Evolutionary conservation across 2,888 invertebrate genomes (phyloP), one percentile per base, ranked within the genome.

Genomic region (Argyresthia goedartella): DNA sequence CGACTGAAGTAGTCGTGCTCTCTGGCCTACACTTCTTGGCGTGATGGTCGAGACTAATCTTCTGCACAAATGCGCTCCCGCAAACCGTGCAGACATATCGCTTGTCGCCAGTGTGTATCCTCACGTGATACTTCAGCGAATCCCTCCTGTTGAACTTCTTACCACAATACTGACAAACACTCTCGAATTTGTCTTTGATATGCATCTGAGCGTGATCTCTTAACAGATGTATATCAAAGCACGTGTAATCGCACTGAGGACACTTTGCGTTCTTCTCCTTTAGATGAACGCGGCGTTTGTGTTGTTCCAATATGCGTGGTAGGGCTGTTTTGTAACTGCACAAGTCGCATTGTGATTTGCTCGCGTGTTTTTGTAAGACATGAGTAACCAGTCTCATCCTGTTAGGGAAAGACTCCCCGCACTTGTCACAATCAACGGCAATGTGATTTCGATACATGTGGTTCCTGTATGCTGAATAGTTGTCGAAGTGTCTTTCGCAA

Each of bases 41-140:
- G 51, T 87, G 87, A 55, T 73, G 68, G 8, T 72, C 74, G 42
- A 87, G 58, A 47, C 78, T 76, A 0, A 77, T 71, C 1, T 77
- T 76, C 51, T 81, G 82, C 1, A 82, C 73, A 51, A 85, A 87
- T 1, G 73, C 63, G 7, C 72, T 72, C 4, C 70, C 69, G 54
- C 88, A 88, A 0, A 79, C 61, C 6, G 59, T 58, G 56, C 88
- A 87, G 1, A 63, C 58, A 53, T 72, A 80, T 3, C 76, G 76
- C 53, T 71, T 81, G 39, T 81, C 81, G 0, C 78, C 79, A 0
- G 73, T 73, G 34, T 67, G 67, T 8, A 60, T 55, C 33, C 57
- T 55, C 49, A 65, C 35, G 39, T 63, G 63, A 15, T 54, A 51
- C 10, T 56, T 56, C 42, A 59, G 51, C 11, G 53, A 53, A 36